Percentiles rank a stretch among this genome's conserved stretches.
phyloP scores from a whole-genome alignment of 2,888 invertebrate genomes.

The Ischnus inquisitorius region DNA sequence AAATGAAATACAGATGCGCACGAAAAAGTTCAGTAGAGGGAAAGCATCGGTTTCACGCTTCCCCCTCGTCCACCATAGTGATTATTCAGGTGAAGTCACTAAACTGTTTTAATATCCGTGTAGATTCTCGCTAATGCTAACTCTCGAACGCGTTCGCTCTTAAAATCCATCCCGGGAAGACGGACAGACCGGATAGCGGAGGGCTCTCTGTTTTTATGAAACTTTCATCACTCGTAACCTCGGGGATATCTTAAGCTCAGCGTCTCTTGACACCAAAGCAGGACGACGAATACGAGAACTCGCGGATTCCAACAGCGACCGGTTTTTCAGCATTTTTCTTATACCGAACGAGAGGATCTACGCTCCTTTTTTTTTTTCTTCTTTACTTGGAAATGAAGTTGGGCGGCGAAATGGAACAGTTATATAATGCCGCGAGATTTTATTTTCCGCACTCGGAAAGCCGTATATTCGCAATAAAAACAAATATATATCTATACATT shows the following conservation, averaged over 20 bases:
- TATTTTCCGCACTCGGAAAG: neutral
- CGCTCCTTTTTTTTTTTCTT: conserved; percentile 6
- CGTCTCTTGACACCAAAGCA: conserved; percentile 30
- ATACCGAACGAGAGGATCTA: neutral
- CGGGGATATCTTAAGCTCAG: conserved; percentile 62
- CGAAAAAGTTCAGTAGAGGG: conserved; percentile 24
- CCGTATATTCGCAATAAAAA: neutral
- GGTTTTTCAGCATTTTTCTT: conserved; percentile 4
- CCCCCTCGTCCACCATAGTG: neutral
- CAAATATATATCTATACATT: neutral
- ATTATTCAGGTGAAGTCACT: conserved; percentile 7
- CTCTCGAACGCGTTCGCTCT: conserved; percentile 53
- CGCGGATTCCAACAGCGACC: conserved; percentile 11
- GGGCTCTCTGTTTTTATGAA: conserved; percentile 76
- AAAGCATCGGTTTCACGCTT: conserved; percentile 7
- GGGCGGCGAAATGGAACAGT: neutral
- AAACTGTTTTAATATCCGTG: conserved; percentile 55
- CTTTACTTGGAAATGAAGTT: conserved; percentile 40
- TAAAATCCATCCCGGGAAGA: conserved; percentile 48
- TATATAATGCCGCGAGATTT: neutral
- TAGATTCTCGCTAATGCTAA: conserved; percentile 42
- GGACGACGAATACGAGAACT: conserved; percentile 17
- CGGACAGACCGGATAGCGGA: conserved; percentile 38
- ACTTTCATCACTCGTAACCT: conserved; percentile 81
- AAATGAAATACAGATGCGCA: neutral